These are phyloP conservation scores for Patella pellucida DNA, from an alignment of 2,888 invertebrate species.

Conservation along the genomic window DNA sequence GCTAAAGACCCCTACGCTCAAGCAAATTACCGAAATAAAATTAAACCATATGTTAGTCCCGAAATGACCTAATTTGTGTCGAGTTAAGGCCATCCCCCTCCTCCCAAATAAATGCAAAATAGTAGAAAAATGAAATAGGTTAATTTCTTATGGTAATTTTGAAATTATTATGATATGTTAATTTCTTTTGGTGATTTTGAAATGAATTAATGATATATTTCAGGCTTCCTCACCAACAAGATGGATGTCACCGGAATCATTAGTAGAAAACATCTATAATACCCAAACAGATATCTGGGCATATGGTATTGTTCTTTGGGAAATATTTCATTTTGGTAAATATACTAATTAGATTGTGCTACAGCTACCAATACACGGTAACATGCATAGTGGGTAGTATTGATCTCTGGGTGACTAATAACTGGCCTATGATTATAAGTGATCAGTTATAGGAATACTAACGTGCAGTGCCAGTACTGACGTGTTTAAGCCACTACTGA, in stretches of 20 bases:
- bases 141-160: neutral
- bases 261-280: conserved; percentile 93
- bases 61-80: no score
- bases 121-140: neutral
- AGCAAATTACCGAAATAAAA: no score
- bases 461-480: no score
- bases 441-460: no score
- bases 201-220: conserved; percentile 19
- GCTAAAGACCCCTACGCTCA: no score
- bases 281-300: conserved; percentile 97
- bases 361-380: no score
- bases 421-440: no score
- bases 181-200: neutral
- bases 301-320: conserved; percentile 95
- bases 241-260: conserved; percentile 97
- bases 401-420: no score
- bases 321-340: conserved; percentile 86
- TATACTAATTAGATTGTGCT: neutral
- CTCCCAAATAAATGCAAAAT: neutral
- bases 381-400: no score
- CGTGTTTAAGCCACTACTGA: no score
- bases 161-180: neutral
- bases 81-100: no score
- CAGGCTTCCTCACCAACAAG: conserved; percentile 76
- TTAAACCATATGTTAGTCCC: no score